Evolutionary conservation across 2,888 invertebrate genomes (phyloP), one percentile per base, ranked within the genome.

Genomic region (Rhagonycha lutea): DNA sequence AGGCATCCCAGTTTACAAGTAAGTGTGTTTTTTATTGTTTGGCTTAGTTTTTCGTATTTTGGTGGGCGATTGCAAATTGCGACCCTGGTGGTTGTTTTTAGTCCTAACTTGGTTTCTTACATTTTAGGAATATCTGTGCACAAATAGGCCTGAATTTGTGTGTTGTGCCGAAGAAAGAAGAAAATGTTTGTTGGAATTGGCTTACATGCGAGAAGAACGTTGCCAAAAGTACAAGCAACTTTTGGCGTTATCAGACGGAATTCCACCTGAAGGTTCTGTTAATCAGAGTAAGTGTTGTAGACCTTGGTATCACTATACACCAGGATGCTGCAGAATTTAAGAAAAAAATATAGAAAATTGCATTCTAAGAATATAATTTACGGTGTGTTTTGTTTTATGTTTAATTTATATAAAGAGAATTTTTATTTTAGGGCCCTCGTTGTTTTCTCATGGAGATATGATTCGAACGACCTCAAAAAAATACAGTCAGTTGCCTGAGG

Each of bases 401-500:
- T 65, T 29, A 14, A 67, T 67, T 68, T 74, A 28, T 47, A 47
- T 32, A 74, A 65, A 14, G 68, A 32, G 63, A 67, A 73, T 68
- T 71, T 62, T 28, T 60, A 70, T 69, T 65, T 65, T 65, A 65
- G 63, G 26, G 9, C 23, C n/a, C 10, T n/a, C 24, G n/a, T 65
- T 91, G 61, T 89, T 90, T 79, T 87, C 89, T 68, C 89, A 91
- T 11, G 89, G 88, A 81, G 90, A 92, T 84, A 91, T 93, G 90
- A 91, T 90, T 82, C 88, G 89, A 29, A 87, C 91, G 78, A 91
- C 91, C 5, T 90, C 89, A 76, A 90, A 89, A 82, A 90, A 93
- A 78, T 95, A 94, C 86, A 90, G 91, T 82, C 91, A 91, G 24
- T 87, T 95, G 76, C 93, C 94, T 0, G 95, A 96, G 88, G 93